A percentile compares a stretch with the other conserved stretches of the same genome.
phyloP scores from a whole-genome alignment of 2,113 vertebrate genomes.

The Myanophis thanlyinensis region DNA sequence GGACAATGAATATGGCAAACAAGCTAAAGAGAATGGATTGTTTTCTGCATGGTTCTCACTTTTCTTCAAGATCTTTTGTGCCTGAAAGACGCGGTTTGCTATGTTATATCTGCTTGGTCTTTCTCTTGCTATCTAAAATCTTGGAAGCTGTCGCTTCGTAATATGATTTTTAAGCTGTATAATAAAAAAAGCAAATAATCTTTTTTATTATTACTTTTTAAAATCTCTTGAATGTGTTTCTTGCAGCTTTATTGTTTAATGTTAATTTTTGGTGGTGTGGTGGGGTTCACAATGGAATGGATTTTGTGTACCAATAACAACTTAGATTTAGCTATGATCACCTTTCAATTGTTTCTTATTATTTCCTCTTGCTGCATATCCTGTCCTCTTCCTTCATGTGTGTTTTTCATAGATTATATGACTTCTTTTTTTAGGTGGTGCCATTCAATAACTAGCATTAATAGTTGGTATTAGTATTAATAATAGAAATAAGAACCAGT shows the following conservation, averaged over 20 bases:
- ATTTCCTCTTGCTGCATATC: not conserved
- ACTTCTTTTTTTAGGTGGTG: not conserved
- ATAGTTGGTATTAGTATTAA: not conserved
- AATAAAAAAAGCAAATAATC: not conserved
- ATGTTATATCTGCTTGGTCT: not conserved
- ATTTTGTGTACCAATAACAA: not conserved
- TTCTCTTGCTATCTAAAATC: not conserved
- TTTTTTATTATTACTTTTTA: not conserved
- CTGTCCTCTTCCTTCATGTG: not conserved
- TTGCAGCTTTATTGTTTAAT: not conserved
- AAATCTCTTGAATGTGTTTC: not conserved
- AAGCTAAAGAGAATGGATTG: not conserved
- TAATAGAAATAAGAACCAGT: not conserved
- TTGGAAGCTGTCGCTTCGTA: not conserved
- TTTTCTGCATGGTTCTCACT: not conserved
- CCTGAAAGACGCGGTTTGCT: not conserved
- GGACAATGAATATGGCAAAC: not conserved
- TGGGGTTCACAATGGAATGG: not conserved
- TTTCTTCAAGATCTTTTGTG: not conserved
- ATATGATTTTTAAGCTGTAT: not conserved
- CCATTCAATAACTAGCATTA: not conserved
- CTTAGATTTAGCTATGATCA: not conserved
- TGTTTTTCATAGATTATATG: not conserved
- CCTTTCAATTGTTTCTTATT: not conserved
- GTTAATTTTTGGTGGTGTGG: not conserved